Evolutionary conservation across 2,797 vertebrate species (phyloP), one percentile per base, ranked within the genome.

Genomic region (Crenichthys baileyi): DNA sequence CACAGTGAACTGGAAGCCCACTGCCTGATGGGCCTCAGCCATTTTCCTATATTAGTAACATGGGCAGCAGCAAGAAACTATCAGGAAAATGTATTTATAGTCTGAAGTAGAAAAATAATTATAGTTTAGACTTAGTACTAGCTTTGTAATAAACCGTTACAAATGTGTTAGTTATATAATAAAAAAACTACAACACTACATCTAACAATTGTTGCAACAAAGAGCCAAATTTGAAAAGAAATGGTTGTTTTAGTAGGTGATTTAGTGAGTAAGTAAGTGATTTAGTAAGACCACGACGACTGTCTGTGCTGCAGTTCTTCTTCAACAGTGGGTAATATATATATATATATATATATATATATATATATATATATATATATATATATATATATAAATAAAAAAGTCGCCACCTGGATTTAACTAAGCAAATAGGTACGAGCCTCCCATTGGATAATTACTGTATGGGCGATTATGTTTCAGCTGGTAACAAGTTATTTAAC

Each of bases 21-120:
- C 98, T 0, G 98, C 98, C 92, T 99, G 98, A 94, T 99, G 98
- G 0, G 98, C 98, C 82, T 99, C 98, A 53, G 98, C 98, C 98
- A 99, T 99, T n/a, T 83, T 63, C 81, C 71, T 18, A 51, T n/a
- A 22, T 74, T 13, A 80, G 20, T 83, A 24, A 58, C 20, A 70
- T 20, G 2, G 53, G 50, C 44, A 75, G 39, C 11, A 84, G 53
- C 78, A 2, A 18, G 11, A 75, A 60, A 2, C 0, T 7, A 36
- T 71, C 58, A 46, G 26, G n/a, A 9, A 55, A 22, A 61, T 29
- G 7, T 7, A 4, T 12, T 18, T 15, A 29, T 60, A 13, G 5
- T 60, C 5, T 29, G 3, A 20, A 55, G 2, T 55, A 20, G 5
- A 55, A 22, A 51, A 5, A 55, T 1, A 22, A 3, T 51, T 51